Evolutionary conservation across 2,113 vertebrate species (phyloP).

Genomic region (Trogon surrucura): DNA sequence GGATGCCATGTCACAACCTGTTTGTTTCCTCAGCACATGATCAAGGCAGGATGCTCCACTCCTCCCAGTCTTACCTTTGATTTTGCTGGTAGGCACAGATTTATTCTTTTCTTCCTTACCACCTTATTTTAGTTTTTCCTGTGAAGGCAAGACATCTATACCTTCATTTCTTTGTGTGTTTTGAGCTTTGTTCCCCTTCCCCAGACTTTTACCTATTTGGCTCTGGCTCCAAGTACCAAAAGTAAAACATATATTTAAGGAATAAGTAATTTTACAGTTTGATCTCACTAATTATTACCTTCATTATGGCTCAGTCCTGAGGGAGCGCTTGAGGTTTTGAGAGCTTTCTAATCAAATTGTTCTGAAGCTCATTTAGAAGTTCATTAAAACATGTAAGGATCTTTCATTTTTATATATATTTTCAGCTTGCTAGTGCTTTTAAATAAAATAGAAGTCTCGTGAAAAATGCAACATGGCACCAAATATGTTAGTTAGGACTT

Average conservation of each 20-base stretch:
- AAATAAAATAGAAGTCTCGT: conserved; percentile 7
- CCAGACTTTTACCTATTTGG: conserved; percentile 33
- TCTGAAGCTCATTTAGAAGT: conserved; percentile 51
- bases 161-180: neutral
- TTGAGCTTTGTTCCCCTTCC: neutral
- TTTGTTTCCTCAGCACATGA: neutral
- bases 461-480: neutral
- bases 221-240: neutral
- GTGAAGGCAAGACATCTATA: neutral
- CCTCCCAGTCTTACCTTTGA: neutral
- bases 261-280: conserved; percentile 45
- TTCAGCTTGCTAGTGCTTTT: conserved; percentile 34
- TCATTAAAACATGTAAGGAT: conserved; percentile 57
- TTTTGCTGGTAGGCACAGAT: neutral
- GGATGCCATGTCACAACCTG: neutral
- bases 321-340: conserved; percentile 3
- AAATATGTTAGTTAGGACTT: neutral
- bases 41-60: neutral
- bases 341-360: conserved; percentile 64
- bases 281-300: conserved; percentile 66
- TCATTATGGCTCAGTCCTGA: conserved; percentile 23
- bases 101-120: neutral
- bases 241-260: conserved; percentile 52
- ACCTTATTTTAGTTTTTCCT: neutral
- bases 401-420: conserved; percentile 60